Evolutionary conservation across 2,888 invertebrate species (phyloP).

Genomic region (Hypercompe scribonia): DNA sequence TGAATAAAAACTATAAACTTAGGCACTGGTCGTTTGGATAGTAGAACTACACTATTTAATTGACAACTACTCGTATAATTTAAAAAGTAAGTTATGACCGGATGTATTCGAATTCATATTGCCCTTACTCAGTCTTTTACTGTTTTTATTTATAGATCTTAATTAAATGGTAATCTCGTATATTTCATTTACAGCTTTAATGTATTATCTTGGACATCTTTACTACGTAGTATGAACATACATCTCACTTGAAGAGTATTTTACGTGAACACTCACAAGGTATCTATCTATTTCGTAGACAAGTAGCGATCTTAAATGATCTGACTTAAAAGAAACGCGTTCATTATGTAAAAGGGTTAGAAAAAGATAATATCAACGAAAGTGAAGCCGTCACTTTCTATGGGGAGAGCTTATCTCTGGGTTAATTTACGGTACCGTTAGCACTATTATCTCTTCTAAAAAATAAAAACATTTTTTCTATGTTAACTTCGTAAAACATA

Average conservation of each 20-base stretch:
- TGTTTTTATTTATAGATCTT: background rate
- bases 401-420: slow-evolving; percentile 12
- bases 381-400: slow-evolving; percentile 41
- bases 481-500: background rate
- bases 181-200: background rate
- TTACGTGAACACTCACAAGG: slow-evolving; percentile 19
- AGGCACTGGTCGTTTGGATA: background rate
- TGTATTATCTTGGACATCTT: background rate
- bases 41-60: background rate
- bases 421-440: slow-evolving; percentile 15
- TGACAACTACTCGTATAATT: background rate
- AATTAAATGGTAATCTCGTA: background rate
- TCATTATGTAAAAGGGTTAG: slow-evolving; percentile 28
- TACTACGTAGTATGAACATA: slow-evolving; percentile 18
- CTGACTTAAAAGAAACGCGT: slow-evolving; percentile 28
- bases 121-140: background rate
- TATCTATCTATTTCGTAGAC: slow-evolving; percentile 30
- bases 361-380: slow-evolving; percentile 30
- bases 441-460: slow-evolving; percentile 8
- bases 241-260: slow-evolving; percentile 40
- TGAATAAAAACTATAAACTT: background rate
- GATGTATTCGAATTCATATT: background rate
- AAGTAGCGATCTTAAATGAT: slow-evolving; percentile 29
- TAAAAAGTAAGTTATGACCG: background rate
- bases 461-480: background rate